Conservation (phyloP, 2,113 vertebrate species). For the Mus spicilegus region DNA sequence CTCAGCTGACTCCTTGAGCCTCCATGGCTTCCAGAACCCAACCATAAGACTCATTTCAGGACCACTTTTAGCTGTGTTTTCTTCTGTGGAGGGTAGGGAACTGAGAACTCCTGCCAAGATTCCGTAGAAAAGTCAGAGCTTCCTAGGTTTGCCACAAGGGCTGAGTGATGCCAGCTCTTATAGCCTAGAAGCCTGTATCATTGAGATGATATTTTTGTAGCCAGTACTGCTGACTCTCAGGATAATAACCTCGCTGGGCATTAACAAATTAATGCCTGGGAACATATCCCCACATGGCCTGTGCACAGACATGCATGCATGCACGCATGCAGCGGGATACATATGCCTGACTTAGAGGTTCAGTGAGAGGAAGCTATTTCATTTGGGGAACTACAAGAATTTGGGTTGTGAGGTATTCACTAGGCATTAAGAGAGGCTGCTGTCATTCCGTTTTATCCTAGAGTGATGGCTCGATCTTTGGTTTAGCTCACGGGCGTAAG, state of each 20-base stretch:
- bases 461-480: not conserved
- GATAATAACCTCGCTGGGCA: not conserved
- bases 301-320: rapidly evolving
- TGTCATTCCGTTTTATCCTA: not conserved
- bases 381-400: not conserved
- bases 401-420: rapidly evolving
- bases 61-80: not conserved
- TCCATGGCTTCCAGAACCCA: not conserved
- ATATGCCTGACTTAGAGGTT: not conserved
- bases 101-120: not conserved
- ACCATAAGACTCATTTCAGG: not conserved
- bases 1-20: not conserved
- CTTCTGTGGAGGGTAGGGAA: not conserved
- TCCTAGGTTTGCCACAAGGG: not conserved
- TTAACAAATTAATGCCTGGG: not conserved
- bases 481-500: not conserved
- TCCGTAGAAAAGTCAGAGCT: not conserved
- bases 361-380: not conserved
- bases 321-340: not conserved
- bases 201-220: slow-evolving; percentile 38
- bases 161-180: not conserved
- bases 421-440: not conserved
- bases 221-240: not conserved
- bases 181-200: slow-evolving; percentile 12
- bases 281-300: not conserved